Percentiles rank a stretch among this genome's conserved stretches.
These are phyloP conservation scores for Dicaeum eximium DNA, from an alignment of 2,113 vertebrate species.

Conservation along the genomic window DNA sequence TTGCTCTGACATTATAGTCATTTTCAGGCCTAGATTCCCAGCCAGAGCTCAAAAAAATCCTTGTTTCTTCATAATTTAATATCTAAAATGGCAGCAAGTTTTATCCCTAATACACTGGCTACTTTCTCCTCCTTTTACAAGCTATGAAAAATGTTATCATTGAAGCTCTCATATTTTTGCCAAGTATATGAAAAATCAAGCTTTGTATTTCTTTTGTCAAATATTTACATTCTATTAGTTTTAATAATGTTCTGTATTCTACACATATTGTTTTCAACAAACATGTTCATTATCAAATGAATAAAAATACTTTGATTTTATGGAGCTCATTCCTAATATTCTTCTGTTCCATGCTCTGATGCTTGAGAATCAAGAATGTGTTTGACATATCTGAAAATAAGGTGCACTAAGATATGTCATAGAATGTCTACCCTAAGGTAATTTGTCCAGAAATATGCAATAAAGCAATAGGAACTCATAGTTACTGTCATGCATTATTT, in stretches of 20 bases:
- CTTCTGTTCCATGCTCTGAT: neutral
- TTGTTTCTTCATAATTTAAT: neutral
- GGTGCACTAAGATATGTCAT: neutral
- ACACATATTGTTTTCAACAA: neutral
- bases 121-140: neutral
- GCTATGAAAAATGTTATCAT: neutral
- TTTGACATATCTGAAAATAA: neutral
- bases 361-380: neutral
- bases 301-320: neutral
- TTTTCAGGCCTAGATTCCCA: neutral
- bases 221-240: neutral
- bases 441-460: neutral
- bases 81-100: neutral
- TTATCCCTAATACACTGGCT: neutral
- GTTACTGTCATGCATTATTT: neutral
- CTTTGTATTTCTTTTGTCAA: neutral
- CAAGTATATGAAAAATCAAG: neutral
- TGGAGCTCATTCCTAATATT: neutral
- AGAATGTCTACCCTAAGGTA: neutral
- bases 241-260: neutral
- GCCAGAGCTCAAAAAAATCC: neutral
- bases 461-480: neutral
- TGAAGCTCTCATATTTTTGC: neutral
- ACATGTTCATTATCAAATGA: neutral
- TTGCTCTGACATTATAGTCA: neutral